These are phyloP conservation scores for Todiramphus saurophagus DNA, from an alignment of 2,113 vertebrate species.

Conservation along the genomic window DNA sequence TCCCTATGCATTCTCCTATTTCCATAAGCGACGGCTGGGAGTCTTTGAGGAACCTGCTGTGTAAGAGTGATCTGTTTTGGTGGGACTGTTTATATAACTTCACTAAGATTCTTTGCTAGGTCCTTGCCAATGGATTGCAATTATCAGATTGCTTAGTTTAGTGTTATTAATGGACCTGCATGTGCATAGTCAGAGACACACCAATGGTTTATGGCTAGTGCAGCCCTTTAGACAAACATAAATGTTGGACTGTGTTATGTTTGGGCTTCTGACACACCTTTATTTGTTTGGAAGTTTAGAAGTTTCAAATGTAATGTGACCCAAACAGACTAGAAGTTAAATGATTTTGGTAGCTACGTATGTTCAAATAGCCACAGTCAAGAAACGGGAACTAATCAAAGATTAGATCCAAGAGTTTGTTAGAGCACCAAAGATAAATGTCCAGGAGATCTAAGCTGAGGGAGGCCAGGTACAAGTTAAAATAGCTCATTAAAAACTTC, in stretches of 20 bases:
- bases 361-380: neutral
- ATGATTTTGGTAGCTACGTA: neutral
- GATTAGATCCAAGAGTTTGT: constrained; percentile 10
- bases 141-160: neutral
- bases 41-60: neutral
- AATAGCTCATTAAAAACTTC: constrained; percentile 52
- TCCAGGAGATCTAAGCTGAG: neutral
- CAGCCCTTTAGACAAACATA: neutral
- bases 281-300: neutral
- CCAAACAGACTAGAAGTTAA: neutral
- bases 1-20: neutral
- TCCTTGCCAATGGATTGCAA: neutral
- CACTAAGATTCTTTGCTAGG: neutral
- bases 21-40: neutral
- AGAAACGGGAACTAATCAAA: neutral
- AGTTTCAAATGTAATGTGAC: neutral
- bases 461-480: constrained; percentile 39
- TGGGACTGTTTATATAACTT: neutral
- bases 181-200: neutral
- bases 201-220: neutral
- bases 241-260: neutral
- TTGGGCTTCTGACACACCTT: neutral
- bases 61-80: neutral
- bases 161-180: neutral
- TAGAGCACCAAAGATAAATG: constrained; percentile 9